Evolutionary conservation across 2,113 vertebrate species (phyloP).

Genomic region (Sturnira hondurensis): DNA sequence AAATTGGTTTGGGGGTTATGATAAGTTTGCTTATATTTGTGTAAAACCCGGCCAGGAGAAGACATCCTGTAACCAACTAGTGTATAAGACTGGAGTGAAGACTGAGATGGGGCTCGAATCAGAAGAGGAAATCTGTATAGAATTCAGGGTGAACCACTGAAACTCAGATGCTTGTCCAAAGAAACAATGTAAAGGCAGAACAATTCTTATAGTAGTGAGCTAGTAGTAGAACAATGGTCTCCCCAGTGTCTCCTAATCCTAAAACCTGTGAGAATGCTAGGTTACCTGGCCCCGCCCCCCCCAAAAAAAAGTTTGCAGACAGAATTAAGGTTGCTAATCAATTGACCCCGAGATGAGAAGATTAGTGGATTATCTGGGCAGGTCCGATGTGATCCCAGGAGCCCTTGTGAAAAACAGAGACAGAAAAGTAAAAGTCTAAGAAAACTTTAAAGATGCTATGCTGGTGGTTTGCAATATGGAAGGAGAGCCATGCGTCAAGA

Average conservation of each 20-base stretch:
- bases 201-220: not conserved
- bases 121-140: not conserved
- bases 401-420: not conserved
- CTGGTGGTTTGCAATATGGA: not conserved
- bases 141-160: not conserved
- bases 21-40: no score
- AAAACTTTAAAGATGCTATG: not conserved
- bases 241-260: not conserved
- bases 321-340: not conserved
- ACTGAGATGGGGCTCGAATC: not conserved
- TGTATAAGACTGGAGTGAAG: not conserved
- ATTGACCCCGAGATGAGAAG: not conserved
- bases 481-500: no score
- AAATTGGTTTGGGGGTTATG: not conserved
- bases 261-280: not conserved
- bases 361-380: not conserved
- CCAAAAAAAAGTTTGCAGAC: not conserved
- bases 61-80: fast-evolving
- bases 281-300: not conserved
- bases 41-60: no score
- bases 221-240: not conserved
- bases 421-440: not conserved
- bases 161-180: not conserved
- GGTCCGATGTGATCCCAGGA: not conserved
- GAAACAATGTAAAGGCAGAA: not conserved